Conservation (phyloP, 2,888 invertebrate species). For the Drosophila borborema region DNA sequence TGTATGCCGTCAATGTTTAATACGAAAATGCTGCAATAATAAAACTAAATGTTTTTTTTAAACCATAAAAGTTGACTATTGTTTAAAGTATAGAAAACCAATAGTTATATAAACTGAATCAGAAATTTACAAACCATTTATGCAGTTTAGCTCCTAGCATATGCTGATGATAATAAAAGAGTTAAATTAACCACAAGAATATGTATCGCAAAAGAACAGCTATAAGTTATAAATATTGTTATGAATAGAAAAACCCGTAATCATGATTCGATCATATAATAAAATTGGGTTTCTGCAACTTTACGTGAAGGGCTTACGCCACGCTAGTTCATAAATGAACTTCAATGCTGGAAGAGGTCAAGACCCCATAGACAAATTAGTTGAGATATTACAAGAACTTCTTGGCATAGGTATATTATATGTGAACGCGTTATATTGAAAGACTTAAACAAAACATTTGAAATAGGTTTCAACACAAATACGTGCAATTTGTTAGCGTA, state of each 20-base stretch:
- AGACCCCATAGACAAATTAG: no score
- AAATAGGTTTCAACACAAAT: background rate
- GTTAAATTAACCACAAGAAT: background rate
- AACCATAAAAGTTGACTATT: background rate
- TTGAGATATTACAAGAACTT: no score
- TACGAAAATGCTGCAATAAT: background rate
- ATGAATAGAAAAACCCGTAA: background rate
- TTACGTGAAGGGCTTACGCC: no score
- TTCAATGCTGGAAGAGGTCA: background rate
- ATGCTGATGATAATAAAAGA: background rate
- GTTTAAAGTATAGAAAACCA: background rate
- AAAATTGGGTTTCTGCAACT: no score
- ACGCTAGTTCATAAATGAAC: no score
- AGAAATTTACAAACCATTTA: conserved; percentile 2
- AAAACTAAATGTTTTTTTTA: background rate
- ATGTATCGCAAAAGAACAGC: background rate
- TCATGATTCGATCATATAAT: background rate
- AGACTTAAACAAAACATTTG: background rate
- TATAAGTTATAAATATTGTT: no score
- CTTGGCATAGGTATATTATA: background rate
- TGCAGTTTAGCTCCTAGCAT: background rate
- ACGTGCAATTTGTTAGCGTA: background rate
- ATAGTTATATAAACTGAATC: background rate
- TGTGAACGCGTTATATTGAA: background rate
- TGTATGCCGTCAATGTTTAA: background rate